Conservation (phyloP, 1,140 invertebrate species). For the Bradysia coprophila region DNA sequence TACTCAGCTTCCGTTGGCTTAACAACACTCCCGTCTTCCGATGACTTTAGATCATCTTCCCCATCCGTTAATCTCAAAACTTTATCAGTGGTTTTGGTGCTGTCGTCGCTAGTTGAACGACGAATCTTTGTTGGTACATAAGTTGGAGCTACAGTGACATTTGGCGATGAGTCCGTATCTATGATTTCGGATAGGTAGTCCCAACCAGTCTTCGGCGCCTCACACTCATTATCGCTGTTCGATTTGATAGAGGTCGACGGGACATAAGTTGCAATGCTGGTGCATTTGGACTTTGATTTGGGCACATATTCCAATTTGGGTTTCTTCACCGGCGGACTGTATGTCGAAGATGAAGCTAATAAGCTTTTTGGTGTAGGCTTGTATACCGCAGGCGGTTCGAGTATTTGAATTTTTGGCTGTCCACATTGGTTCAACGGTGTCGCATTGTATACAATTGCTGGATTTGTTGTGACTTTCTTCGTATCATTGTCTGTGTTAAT, state of each 20-base stretch:
- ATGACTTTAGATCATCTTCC: constrained; percentile 6
- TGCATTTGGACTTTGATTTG: constrained; percentile 1
- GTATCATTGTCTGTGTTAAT: too few relatives aligned
- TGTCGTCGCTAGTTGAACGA: constrained; percentile 5
- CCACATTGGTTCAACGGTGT: not conserved
- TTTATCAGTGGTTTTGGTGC: constrained; percentile 7
- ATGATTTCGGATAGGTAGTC: too few relatives aligned
- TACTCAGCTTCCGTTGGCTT: constrained; percentile 4
- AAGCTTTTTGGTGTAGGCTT: constrained; percentile 25
- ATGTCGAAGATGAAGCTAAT: not conserved
- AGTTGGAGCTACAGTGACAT: not conserved
- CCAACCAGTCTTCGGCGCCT: too few relatives aligned
- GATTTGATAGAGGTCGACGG: too few relatives aligned
- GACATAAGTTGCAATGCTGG: constrained; percentile 1
- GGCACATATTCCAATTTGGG: constrained; percentile 8
- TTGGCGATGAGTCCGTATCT: too few relatives aligned
- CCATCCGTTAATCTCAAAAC: too few relatives aligned
- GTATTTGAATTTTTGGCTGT: not conserved
- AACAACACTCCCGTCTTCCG: constrained; percentile 5
- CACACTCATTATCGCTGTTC: too few relatives aligned
- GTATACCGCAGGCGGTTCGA: constrained; percentile 16
- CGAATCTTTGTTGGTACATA: not conserved
- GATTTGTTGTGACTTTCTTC: too few relatives aligned
- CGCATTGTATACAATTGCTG: not conserved
- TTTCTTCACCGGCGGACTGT: not conserved